Conservation (phyloP, 2,888 invertebrate species). For the Macrosiphum euphorbiae region DNA sequence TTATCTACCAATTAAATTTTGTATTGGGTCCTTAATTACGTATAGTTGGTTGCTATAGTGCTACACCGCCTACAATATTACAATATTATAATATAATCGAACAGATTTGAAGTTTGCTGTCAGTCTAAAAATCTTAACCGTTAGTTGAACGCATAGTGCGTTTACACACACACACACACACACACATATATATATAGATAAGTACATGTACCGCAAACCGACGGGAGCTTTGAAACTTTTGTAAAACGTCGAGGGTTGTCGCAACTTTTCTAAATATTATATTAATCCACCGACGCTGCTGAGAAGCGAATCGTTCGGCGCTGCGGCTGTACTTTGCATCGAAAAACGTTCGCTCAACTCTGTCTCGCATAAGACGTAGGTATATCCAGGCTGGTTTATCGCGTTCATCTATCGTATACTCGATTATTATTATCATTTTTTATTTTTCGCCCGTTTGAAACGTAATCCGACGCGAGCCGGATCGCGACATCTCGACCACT, state of each 20-base stretch:
- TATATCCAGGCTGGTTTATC: neutral
- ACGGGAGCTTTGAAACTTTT: neutral
- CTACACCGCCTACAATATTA: neutral
- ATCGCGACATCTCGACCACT: neutral
- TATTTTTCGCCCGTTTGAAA: neutral
- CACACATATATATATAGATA: neutral
- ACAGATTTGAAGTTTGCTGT: neutral
- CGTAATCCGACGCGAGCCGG: neutral
- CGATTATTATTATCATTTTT: constrained; percentile 7
- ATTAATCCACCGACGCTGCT: neutral
- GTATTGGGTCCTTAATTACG: neutral
- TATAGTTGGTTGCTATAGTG: neutral
- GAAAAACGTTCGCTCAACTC: neutral
- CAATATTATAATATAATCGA: neutral
- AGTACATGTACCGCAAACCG: neutral
- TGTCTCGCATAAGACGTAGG: too few relatives aligned
- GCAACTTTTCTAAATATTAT: neutral
- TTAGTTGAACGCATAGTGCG: neutral
- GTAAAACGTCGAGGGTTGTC: neutral
- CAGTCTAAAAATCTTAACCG: neutral
- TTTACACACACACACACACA: neutral
- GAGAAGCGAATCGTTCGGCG: neutral
- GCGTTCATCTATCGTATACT: neutral
- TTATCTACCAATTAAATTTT: neutral
- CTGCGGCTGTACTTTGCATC: neutral